These are phyloP conservation scores for Carassius auratus DNA, from an alignment of 2,113 vertebrate species.

Conservation along the genomic window DNA sequence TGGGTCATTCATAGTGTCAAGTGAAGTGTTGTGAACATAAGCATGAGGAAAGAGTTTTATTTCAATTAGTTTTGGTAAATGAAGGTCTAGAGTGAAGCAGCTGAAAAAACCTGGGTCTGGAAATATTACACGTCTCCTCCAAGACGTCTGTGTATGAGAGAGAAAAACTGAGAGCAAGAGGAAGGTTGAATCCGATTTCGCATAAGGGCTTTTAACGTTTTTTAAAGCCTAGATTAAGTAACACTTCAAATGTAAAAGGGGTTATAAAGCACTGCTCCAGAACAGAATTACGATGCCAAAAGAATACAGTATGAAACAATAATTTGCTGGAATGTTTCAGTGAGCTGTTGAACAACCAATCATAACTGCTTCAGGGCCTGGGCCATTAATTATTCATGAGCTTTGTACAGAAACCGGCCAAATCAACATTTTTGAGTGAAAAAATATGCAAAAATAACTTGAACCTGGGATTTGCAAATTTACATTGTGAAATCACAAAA, in stretches of 20 bases:
- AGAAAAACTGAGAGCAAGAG: slow-evolving; percentile 3
- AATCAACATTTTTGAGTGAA: not conserved
- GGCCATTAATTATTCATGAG: not conserved
- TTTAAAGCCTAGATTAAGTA: not conserved
- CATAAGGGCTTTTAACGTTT: not conserved
- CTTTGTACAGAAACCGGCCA: too few relatives aligned
- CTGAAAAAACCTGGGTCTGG: slow-evolving; percentile 32
- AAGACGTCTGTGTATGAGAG: not conserved
- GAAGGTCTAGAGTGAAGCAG: slow-evolving; percentile 18
- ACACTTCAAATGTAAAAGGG: not conserved
- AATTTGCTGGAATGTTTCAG: too few relatives aligned
- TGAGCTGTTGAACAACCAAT: not conserved
- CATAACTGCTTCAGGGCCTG: not conserved
- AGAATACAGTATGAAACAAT: not conserved
- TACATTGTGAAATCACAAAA: not conserved
- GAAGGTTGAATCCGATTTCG: not conserved
- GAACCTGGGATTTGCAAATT: not conserved
- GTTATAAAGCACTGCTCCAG: not conserved
- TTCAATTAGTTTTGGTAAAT: slow-evolving; percentile 40
- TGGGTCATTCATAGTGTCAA: slow-evolving; percentile 41
- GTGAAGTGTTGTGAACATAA: slow-evolving; percentile 36
- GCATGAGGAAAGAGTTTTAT: slow-evolving; percentile 33
- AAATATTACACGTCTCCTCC: slow-evolving; percentile 15
- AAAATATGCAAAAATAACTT: not conserved
- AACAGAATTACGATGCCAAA: not conserved